Evolutionary conservation across 2,797 vertebrate genomes (phyloP), one percentile per base, ranked within the genome.

Genomic region (Helostoma temminkii): DNA sequence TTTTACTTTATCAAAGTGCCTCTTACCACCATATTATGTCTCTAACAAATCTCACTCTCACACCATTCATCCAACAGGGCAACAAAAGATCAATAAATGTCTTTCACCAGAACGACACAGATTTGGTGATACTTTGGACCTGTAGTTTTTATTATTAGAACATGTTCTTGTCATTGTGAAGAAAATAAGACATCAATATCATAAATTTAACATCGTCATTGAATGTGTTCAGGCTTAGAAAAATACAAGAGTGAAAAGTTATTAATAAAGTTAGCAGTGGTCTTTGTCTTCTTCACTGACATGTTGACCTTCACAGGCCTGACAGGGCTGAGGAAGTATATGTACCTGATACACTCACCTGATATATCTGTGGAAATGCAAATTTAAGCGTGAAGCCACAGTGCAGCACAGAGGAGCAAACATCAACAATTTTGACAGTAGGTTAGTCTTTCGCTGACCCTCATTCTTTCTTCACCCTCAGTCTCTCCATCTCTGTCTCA

Each of bases 401-500:
- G 37, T 49, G 68, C 52, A 42, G 72, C 50, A 37, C 45, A 50
- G 72, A 82, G 64, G 34, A 80, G 88, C 89, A 81, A 83, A 84
- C 88, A 86, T 91, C 92, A 92, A 91, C 91, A 90, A 25, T 89
- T 92, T 85, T 86, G 63, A 73, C 86, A 83, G 81, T 42, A 66
- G 83, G 85, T 90, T 88, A 85, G 84, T 91, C 71, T 88, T 82
- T 82, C 81, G 68, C 70, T 91, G 88, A 91, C 90, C 91, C 89
- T 85, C 84, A 85, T 91, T 88, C 87, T 85, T 84, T 66, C 82
- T 76, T 66, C 32, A 76, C 77, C 83, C 82, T 64, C 81, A 84
- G 80, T 89, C 87, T 88, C 81, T 89, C 77, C 85, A 88, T 88
- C 87, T 88, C 78, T 91, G 91, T 91, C 89, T 86, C 84, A 49